Conservation (phyloP, 1,140 invertebrate genomes). For the Pristionchus pacificus region DNA sequence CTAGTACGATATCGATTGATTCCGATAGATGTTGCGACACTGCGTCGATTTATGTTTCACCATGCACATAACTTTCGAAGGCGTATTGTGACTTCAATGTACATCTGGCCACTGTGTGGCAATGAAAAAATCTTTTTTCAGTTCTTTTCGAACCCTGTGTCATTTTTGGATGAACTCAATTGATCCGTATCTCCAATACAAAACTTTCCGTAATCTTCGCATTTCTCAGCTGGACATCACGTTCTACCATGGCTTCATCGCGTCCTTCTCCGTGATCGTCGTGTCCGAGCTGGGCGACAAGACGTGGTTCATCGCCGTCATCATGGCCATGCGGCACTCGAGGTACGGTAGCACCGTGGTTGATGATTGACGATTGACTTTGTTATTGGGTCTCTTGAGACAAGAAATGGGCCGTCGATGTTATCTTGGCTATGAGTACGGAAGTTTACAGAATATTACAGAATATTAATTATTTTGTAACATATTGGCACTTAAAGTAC, state of each 20-base stretch:
- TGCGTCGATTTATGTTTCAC: background rate
- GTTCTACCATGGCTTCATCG: constrained; percentile 88
- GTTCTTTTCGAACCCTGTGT: background rate
- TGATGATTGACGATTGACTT: too few species aligned
- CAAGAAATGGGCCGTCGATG: too few species aligned
- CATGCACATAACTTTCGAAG: background rate
- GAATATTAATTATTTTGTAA: too few species aligned
- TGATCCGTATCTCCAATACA: background rate
- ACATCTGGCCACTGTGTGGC: background rate
- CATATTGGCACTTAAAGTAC: too few species aligned
- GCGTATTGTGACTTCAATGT: background rate
- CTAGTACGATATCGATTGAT: background rate
- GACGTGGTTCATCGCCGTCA: constrained; percentile 99
- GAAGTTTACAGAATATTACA: too few species aligned
- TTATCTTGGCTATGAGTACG: too few species aligned
- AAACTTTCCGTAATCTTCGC: background rate
- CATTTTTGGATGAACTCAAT: background rate
- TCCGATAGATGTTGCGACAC: background rate
- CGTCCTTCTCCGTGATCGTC: constrained; percentile 88
- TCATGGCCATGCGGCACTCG: constrained; percentile 97
- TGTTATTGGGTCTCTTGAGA: too few species aligned
- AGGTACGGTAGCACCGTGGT: too few species aligned
- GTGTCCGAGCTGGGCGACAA: constrained; percentile 98
- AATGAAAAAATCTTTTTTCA: background rate
- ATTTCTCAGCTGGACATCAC: constrained; percentile 60